Evolutionary conservation across 1,140 invertebrate species (phyloP).

Genomic region (Reticulitermes speratus): DNA sequence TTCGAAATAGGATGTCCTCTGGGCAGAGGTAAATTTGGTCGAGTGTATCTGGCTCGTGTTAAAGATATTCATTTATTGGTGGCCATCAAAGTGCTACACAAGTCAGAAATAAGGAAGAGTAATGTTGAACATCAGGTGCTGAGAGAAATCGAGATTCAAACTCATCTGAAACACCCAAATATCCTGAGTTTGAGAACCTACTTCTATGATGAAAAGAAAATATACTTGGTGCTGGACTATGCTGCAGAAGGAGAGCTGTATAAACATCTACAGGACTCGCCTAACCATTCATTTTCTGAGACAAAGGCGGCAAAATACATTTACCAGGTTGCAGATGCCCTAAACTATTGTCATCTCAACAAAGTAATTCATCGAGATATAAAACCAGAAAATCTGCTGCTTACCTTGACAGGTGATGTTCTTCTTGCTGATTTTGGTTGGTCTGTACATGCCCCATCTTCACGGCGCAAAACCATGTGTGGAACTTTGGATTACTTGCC

Average conservation of each 20-base stretch:
- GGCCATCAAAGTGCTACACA: slow-evolving; percentile 89
- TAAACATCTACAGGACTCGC: slow-evolving; percentile 67
- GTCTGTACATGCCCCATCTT: slow-evolving; percentile 89
- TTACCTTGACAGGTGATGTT: slow-evolving; percentile 72
- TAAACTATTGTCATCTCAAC: slow-evolving; percentile 85
- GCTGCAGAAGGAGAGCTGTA: slow-evolving; percentile 90
- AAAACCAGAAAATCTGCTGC: slow-evolving; percentile 90
- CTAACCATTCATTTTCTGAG: slow-evolving; percentile 60
- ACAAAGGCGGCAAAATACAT: slow-evolving; percentile 72
- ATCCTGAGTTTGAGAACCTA: slow-evolving; percentile 86
- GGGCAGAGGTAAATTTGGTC: slow-evolving; percentile 88
- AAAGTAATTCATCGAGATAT: slow-evolving; percentile 91
- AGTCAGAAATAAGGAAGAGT: slow-evolving; percentile 75
- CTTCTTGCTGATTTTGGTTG: slow-evolving; percentile 95
- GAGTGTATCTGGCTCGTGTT: slow-evolving; percentile 89
- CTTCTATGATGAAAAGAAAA: slow-evolving; percentile 86
- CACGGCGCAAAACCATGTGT: slow-evolving; percentile 84
- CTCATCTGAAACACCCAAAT: slow-evolving; percentile 88
- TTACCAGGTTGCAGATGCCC: slow-evolving; percentile 86
- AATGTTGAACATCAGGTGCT: slow-evolving; percentile 79
- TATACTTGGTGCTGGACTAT: slow-evolving; percentile 92
- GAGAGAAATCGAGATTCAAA: slow-evolving; percentile 95
- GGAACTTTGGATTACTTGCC: slow-evolving; percentile 92
- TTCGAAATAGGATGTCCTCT: slow-evolving; percentile 84
- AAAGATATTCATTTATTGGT: slow-evolving; percentile 80